Conservation (phyloP, 2,113 vertebrate genomes). For the Chaenocephalus aceratus region DNA sequence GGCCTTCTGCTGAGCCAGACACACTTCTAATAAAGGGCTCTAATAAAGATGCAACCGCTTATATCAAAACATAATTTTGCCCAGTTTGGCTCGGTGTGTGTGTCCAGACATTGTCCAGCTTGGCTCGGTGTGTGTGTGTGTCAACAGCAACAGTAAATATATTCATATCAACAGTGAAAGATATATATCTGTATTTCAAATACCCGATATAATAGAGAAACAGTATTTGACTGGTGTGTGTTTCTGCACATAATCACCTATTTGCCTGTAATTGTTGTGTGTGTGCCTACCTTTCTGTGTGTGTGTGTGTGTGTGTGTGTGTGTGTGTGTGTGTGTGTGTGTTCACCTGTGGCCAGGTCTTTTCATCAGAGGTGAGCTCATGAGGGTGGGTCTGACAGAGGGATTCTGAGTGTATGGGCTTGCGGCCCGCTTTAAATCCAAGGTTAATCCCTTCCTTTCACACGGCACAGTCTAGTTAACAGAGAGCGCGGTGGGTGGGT, state of each 20-base stretch:
- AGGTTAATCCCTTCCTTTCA: slow-evolving; percentile 83
- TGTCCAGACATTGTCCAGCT: too few relatives aligned
- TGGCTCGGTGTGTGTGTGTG: neutral
- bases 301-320: slow-evolving; percentile 60
- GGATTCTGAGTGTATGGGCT: slow-evolving; percentile 58
- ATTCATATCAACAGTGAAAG: too few relatives aligned
- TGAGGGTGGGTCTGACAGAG: slow-evolving; percentile 60
- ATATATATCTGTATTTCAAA: too few relatives aligned
- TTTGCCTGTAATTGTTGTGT: slow-evolving; percentile 54
- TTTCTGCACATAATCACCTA: slow-evolving; percentile 26
- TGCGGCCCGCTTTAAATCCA: slow-evolving; percentile 67
- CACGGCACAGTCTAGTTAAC: slow-evolving; percentile 60
- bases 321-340: slow-evolving; percentile 56
- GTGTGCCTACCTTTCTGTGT: slow-evolving; percentile 32
- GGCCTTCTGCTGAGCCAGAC: too few relatives aligned
- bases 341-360: slow-evolving; percentile 69
- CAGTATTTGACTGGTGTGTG: slow-evolving; percentile 1
- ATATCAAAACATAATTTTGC: too few relatives aligned
- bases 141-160: slow-evolving; percentile 6
- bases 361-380: slow-evolving; percentile 76
- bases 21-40: too few relatives aligned
- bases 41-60: too few relatives aligned
- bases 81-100: too few relatives aligned
- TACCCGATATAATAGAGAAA: too few relatives aligned
- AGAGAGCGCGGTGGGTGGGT: slow-evolving; percentile 64